phyloP scores from a whole-genome alignment of 2,113 vertebrate species.

The Accipiter cooperii region DNA sequence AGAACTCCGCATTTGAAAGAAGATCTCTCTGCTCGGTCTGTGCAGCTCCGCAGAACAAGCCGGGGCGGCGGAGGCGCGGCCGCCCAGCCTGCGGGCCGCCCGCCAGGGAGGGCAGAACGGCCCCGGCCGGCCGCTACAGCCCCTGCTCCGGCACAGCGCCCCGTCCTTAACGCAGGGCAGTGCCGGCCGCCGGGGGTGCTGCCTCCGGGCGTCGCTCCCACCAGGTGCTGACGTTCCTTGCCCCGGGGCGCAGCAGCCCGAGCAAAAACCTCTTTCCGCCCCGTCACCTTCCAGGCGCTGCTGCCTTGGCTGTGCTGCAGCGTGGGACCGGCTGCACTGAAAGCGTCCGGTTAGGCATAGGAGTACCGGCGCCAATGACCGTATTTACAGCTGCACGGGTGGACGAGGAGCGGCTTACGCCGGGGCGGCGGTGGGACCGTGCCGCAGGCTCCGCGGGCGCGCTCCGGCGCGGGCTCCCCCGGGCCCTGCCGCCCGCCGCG shows the following conservation, averaged over 20 bases:
- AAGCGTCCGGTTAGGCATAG: rapidly evolving
- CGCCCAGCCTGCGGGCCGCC: not conserved
- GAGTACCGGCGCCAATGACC: rapidly evolving
- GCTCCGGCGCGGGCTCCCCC: too few relatives aligned
- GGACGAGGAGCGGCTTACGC: not conserved
- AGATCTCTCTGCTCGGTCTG: rapidly evolving
- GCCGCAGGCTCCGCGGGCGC: not conserved
- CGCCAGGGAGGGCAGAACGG: rapidly evolving
- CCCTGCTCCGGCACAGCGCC: not conserved
- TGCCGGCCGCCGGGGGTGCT: rapidly evolving
- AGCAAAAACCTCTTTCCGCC: not conserved
- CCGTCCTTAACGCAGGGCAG: rapidly evolving
- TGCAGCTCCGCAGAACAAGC: rapidly evolving
- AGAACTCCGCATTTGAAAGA: too few relatives aligned
- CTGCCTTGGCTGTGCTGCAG: rapidly evolving
- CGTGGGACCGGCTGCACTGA: rapidly evolving
- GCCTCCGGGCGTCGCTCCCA: rapidly evolving
- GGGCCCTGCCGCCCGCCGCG: too few relatives aligned
- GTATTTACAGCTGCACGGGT: rapidly evolving
- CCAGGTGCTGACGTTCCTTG: rapidly evolving
- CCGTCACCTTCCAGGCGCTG: too few relatives aligned
- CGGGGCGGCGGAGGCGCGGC: not conserved
- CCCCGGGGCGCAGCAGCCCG: not conserved
- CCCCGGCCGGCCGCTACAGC: not conserved
- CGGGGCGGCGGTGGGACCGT: not conserved